phyloP scores from a whole-genome alignment of 2,797 vertebrate species.

The Melopsittacus undulatus region DNA sequence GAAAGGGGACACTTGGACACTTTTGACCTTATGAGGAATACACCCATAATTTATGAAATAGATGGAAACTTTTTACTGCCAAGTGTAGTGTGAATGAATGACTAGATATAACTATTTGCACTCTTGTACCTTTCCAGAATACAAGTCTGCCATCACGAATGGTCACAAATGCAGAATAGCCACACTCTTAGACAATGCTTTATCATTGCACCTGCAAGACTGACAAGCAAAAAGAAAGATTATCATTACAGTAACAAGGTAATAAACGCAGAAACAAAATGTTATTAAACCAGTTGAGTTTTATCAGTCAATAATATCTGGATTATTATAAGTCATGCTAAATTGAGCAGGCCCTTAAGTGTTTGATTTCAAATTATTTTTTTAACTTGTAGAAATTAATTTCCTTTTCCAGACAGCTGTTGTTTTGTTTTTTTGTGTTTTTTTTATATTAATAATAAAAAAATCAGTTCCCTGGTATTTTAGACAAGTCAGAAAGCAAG shows the following conservation, averaged over 20 bases:
- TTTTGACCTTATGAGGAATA: not conserved
- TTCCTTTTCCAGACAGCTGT: not conserved
- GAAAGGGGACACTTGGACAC: not conserved
- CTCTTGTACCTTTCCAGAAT: not conserved
- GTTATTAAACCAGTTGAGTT: not conserved
- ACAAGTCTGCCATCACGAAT: not conserved
- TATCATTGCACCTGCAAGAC: not conserved
- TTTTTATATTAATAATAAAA: not conserved
- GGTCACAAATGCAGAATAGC: not conserved
- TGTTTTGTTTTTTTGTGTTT: no score
- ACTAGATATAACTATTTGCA: not conserved
- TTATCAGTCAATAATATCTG: not conserved
- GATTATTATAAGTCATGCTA: not conserved
- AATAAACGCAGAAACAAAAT: not conserved
- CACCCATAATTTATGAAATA: constrained; percentile 6
- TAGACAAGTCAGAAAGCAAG: not conserved
- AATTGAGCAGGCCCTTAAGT: not conserved
- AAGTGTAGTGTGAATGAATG: not conserved
- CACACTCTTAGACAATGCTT: not conserved
- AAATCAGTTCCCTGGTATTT: not conserved
- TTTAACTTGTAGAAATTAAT: not conserved
- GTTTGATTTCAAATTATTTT: not conserved
- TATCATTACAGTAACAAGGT: not conserved
- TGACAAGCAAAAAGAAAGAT: not conserved
- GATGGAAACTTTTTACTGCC: not conserved